Evolutionary conservation across 92 coral and sea anemone genomes (phyloP).

Genomic region (Epizoanthus illoricatus): DNA sequence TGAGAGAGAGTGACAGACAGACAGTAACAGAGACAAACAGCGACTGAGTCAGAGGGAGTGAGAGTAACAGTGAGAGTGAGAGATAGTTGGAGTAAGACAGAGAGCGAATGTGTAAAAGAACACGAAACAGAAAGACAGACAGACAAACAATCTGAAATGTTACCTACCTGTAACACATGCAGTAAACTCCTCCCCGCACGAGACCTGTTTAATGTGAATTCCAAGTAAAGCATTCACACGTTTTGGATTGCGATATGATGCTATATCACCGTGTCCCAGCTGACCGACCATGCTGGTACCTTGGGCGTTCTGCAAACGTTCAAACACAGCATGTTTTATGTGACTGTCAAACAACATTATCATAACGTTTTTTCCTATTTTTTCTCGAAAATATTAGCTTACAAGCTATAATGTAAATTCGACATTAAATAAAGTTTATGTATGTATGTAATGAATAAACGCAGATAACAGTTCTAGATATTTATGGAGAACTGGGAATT

Average conservation of each 20-base stretch:
- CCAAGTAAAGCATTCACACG: slow-evolving; percentile 78
- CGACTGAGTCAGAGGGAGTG: too few species aligned
- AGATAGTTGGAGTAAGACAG: too few species aligned
- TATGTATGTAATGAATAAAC: not conserved
- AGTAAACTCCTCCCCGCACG: slow-evolving; percentile 97
- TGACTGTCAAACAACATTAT: not conserved
- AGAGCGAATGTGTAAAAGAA: too few species aligned
- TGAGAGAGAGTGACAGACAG: too few species aligned
- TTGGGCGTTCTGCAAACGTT: slow-evolving; percentile 73
- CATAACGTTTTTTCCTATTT: too few species aligned
- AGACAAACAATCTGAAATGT: not conserved
- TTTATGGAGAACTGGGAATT: not conserved
- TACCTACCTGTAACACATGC: slow-evolving; percentile 85
- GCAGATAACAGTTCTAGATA: not conserved
- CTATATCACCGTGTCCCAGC: slow-evolving; percentile 88
- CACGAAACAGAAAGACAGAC: not conserved
- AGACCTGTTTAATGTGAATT: slow-evolving; percentile 83
- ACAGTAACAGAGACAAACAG: too few species aligned
- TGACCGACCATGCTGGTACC: slow-evolving; percentile 96
- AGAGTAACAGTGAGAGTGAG: too few species aligned
- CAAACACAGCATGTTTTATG: not conserved
- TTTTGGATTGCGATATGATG: slow-evolving; percentile 86
- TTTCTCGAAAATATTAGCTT: too few species aligned
- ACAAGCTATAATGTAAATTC: too few species aligned
- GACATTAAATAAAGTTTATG: too few species aligned